Base-by-base conservation (phyloP, 2,888 invertebrate species). In the Calameuta filiformis region DNA sequence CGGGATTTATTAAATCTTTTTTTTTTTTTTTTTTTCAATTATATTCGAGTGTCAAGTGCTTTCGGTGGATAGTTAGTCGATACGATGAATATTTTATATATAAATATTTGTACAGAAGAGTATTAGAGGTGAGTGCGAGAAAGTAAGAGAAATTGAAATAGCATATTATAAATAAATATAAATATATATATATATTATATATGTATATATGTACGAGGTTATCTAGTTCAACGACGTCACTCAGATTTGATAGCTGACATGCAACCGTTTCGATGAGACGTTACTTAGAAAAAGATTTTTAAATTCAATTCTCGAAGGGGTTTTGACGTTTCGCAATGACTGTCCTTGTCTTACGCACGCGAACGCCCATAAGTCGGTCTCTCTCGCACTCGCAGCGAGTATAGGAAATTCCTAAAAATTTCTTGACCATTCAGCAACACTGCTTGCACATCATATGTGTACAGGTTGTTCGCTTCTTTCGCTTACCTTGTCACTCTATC, bases 51-150 rank as follows among this genome's bases (percentile, higher is more conserved):
- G 56, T 56, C 56, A 56, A 56, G 9, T 23, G 23, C 56, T 56
- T 56, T 56, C 56, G 56, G 56, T 56, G 56, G 23, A 56, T 56
- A 23, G 56, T 56, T 56, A 9, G 56, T 83, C 84, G 77, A 82
- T 85, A 87, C 82, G 82, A 89, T 83, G 84, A 89, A 84, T 90
- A 91, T 91, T 91, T 91, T 91, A 90, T 90, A 91, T 91, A 91
- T 89, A 89, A 87, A 90, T 91, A 90, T 91, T 91, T 91, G 90
- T 91, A 91, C 88, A 91, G 85, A 87, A 73, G 74, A 84, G 71
- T 68, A 77, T 73, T 78, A 78, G 75, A 76, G 35, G 74, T 75
- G 33, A 56, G 30, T n/a, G 34, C 30, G 37, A 68, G 12, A 73
- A 56, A 73, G 73, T 15, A 81, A 75, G 78, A 80, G 78, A 81